Evolutionary conservation across 92 coral and sea anemone species (phyloP), one percentile per base, ranked within the genome.

Genomic region (Phenganax subtilis): DNA sequence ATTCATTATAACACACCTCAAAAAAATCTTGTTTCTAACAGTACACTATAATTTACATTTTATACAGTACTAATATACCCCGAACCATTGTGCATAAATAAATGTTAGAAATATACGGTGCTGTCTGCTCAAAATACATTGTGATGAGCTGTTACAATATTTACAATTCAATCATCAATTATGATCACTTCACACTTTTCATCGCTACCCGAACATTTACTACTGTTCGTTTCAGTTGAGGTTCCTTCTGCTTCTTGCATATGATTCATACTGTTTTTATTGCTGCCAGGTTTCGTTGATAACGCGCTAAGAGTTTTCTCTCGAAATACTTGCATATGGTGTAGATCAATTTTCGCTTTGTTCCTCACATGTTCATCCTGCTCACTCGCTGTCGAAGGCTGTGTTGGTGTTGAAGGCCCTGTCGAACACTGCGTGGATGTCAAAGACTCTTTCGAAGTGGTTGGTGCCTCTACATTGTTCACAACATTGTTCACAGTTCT

Each of bases 271-370:
- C 27, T 54, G 0, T 55, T 75, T 3, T 75, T 27, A 10, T 29
- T 30, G 8, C 52, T 51, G 80, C 0, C 51, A 5, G 14, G 12
- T n/a, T 30, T 54, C 9, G 53, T 14, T 15, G 64, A 17, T 8
- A 75, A n/a, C 3, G 63, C 80, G 55, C 57, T 75, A 0, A 75
- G 80, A 11, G 80, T 75, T 52, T 59, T 75, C 64, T 75, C 67
- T 55, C 80, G 37, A 55, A 75, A 75, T 28, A n/a, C 51, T 16
- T 75, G 66, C 30, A 30, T 15, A 10, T 75, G 80, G 9, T 75
- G 51, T 20, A 54, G 8, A 29, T 20, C 25, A n/a, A 75, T 57
- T 54, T 75, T 56, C 20, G 80, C 64, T 17, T 75, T 55, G 37
- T 52, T 52, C 2, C 25, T 57, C 25, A 54, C 17, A 10, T 20